A percentile compares a stretch with the other conserved stretches of the same genome.
These are phyloP conservation scores for Oenanthe melanoleuca DNA, from an alignment of 2,113 vertebrate genomes.

Conservation along the genomic window DNA sequence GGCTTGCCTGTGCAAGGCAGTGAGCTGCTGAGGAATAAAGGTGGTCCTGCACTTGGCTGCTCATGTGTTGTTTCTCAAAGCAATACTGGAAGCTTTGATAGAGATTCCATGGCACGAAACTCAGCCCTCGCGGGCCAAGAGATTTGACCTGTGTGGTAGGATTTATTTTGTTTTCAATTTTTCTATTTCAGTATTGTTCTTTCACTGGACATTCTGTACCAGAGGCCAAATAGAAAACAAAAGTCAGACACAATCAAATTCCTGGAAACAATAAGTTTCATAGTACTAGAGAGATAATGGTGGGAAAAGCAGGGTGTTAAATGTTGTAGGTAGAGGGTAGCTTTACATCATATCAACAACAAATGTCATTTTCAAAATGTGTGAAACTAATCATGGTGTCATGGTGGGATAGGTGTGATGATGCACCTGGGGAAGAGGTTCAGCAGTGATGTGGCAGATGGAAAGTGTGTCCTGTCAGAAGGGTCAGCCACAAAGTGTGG, in stretches of 20 bases:
- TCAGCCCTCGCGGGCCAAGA: neutral
- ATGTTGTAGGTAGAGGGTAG: neutral
- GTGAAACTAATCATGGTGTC: neutral
- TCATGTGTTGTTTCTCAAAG: neutral
- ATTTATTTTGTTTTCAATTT: conserved; percentile 19
- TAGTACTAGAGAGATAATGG: neutral
- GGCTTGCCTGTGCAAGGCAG: conserved; percentile 8
- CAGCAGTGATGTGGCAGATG: neutral
- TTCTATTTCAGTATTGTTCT: conserved; percentile 45
- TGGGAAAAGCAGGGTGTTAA: neutral
- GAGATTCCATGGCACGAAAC: neutral
- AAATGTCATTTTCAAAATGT: neutral
- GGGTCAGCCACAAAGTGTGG: neutral
- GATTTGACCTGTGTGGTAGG: neutral
- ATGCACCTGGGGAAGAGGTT: neutral
- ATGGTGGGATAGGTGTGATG: neutral
- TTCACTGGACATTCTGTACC: conserved; percentile 44
- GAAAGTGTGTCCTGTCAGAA: neutral
- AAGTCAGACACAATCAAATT: neutral
- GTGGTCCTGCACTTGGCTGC: neutral
- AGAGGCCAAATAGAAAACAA: conserved; percentile 29
- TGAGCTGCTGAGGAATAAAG: neutral
- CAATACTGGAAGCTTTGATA: neutral
- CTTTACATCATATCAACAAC: neutral
- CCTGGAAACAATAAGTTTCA: conserved; percentile 1